Evolutionary conservation across 1,140 invertebrate species (phyloP).

Genomic region (Drosophila malerkotliana): DNA sequence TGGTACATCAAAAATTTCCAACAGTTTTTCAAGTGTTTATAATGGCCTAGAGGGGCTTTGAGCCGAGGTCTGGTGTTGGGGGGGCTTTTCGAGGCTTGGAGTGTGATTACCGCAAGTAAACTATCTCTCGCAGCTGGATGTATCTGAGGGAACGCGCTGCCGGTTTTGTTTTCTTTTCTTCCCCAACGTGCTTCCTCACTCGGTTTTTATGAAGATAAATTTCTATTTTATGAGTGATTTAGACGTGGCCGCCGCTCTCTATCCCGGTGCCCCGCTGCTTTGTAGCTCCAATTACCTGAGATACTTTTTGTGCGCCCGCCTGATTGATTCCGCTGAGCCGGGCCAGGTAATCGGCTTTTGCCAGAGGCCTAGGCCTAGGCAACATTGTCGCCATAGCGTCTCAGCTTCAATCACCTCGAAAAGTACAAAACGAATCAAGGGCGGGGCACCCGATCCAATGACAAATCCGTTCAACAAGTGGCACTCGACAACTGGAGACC

Average conservation of each 20-base stretch:
- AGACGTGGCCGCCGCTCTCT: constrained; percentile 28
- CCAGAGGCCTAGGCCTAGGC: not conserved
- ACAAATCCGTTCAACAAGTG: constrained; percentile 55
- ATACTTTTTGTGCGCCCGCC: constrained; percentile 4
- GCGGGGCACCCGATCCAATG: constrained; percentile 1
- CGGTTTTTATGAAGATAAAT: constrained; percentile 74
- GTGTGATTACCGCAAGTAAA: constrained; percentile 74
- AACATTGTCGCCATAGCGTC: constrained; percentile 13
- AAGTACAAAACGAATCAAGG: too few species aligned
- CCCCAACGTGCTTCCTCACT: constrained; percentile 4
- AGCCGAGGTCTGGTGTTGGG: constrained; percentile 6
- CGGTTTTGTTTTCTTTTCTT: constrained; percentile 44
- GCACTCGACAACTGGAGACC: constrained; percentile 18
- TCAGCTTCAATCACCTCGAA: constrained; percentile 9
- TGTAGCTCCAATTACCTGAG: constrained; percentile 72
- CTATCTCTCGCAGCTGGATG: constrained; percentile 67
- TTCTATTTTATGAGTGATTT: constrained; percentile 76
- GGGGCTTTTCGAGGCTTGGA: not conserved
- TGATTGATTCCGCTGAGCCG: constrained; percentile 35
- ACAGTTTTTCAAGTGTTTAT: constrained; percentile 77
- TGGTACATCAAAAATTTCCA: constrained; percentile 72
- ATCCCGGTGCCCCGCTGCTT: constrained; percentile 14
- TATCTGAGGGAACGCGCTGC: constrained; percentile 36
- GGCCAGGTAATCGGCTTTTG: constrained; percentile 13
- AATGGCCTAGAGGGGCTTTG: constrained; percentile 11